Conservation (phyloP, 2,888 invertebrate species). For the Pantelozetes paolii region DNA sequence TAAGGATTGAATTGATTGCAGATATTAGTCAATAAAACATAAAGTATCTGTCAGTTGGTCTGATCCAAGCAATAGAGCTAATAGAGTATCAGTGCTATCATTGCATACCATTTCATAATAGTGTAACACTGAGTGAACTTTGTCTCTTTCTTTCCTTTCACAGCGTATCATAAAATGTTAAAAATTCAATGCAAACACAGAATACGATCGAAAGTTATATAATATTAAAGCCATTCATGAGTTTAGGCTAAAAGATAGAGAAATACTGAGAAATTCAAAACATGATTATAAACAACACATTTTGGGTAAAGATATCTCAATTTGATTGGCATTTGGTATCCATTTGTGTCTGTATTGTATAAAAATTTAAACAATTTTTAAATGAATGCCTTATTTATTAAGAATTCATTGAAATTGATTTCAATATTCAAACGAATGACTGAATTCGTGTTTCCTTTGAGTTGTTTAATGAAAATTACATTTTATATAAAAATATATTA, state of each 20-base stretch:
- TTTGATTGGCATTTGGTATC: neutral
- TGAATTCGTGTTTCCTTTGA: no score
- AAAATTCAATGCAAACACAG: neutral
- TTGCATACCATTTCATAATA: neutral
- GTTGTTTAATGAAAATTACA: no score
- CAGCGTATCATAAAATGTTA: neutral
- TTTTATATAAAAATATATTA: no score
- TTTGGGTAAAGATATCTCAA: neutral
- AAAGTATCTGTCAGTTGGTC: neutral
- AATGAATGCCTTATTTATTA: neutral
- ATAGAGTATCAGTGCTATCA: neutral
- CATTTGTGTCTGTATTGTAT: no score
- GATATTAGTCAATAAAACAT: constrained; percentile 8
- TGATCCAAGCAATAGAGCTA: neutral
- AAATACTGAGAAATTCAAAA: neutral
- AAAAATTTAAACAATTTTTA: neutral
- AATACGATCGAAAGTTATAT: neutral
- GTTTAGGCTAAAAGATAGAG: neutral
- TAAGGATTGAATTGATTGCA: neutral
- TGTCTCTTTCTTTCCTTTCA: neutral
- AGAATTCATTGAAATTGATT: no score
- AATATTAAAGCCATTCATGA: neutral
- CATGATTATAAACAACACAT: neutral
- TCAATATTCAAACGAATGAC: no score
- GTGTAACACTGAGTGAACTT: neutral